Base-by-base conservation (phyloP, 2,888 invertebrate species). In the Dromius quadrimaculatus region DNA sequence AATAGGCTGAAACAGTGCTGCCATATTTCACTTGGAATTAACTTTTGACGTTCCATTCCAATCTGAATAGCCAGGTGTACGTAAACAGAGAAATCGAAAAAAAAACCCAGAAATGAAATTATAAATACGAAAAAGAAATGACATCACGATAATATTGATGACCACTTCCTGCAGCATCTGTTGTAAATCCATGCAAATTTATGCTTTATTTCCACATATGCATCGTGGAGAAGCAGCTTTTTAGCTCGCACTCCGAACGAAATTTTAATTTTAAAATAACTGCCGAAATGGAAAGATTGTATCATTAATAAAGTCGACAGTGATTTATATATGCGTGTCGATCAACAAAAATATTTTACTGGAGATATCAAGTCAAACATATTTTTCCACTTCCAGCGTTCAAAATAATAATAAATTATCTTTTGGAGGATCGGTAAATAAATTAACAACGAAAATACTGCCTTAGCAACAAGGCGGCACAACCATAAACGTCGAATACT, bases 251-350 rank as follows among this genome's bases (percentile, higher is more conserved):
- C 47, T 50, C 47, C 50, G 47, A 64, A 64, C 50, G 47, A 64
- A 50, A 64, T 64, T 64, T 64, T 64, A 64, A 64, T 64, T 64
- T 50, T 64, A 64, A 50, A 64, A 64, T 64, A 64, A 50, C 64
- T 64, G 64, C 11, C 64, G 13, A n/a, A 20, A 47, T 13, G 28
- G 64, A 47, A 64, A 34, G 64, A 64, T 64, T 64, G 47, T 34
- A 20, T 13, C 64, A 64, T 64, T 64, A 47, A 64, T 64, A 47
- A 47, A 15, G 22, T 34, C 23, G 64, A 64, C 64, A 50, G 13
- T 64, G 64, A 64, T 64, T 64, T 64, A 64, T 64, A 36, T 11
- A 23, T 20, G 13, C n/a, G n/a, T n/a, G n/a, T n/a, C n/a, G n/a
- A n/a, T n/a, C n/a, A n/a, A n/a, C n/a, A n/a, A n/a, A n/a, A n/a